Base-by-base conservation (phyloP, 2,113 vertebrate species). In the Poicephalus meyeri region DNA sequence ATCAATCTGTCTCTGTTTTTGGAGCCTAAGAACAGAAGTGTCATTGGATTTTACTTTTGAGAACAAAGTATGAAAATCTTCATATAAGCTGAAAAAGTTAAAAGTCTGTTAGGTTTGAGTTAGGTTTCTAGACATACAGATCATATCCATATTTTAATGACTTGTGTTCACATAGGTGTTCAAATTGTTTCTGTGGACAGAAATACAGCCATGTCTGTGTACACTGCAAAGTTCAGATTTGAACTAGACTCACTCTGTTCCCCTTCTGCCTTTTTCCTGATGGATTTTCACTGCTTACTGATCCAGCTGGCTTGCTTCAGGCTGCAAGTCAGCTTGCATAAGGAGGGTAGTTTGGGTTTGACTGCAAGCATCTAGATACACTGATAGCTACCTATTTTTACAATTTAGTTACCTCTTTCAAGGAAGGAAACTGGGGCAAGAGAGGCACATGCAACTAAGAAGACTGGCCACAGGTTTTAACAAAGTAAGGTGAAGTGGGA, bases 141-240 rank as follows among this genome's bases (percentile, higher is more conserved):
- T 5, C 55, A 25, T 8, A 28, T 41, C 39, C 18, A 2, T 52
- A 31, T 50, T 72, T 95, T 76, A 69, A 56, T 16, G 5, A 31
- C 6, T 16, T 1, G 0, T 10, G 33, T 33, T 79, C 1, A 0
- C 31, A 47, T 0, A 25, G 33, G 19, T 73, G 14, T 52, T 88
- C 82, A 46, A 17, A 8, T 33, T 39, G 19, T 80, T 79, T 72
- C 74, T 76, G 2, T 10, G 58, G 68, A 37, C 53, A 49, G 21
- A 29, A 83, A 7, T 33, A 35, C 7, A 80, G 33, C 35, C 26
- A 4, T 31, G 15, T 53, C 55, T 71, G 37, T 41, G 49, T 21
- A 44, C 4, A 2, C 26, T 44, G 52, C 44, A 63, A 73, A 80
- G 39, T 52, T 14, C 71, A 42, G 56, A 66, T 85, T 20, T 64